Conservation (phyloP, 2,888 invertebrate species). For the Drosophila putrida region DNA sequence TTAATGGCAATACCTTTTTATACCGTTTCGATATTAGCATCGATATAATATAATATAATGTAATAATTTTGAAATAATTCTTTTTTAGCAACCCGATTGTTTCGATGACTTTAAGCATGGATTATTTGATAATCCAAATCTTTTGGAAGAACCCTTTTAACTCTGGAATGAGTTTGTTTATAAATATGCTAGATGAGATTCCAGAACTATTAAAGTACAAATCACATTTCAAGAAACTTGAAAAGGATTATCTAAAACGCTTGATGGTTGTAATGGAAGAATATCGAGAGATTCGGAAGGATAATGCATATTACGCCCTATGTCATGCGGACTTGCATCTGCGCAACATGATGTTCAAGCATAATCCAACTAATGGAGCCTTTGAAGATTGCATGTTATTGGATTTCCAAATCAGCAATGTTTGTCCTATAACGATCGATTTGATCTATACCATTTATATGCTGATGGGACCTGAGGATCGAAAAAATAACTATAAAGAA, state of each 20-base stretch:
- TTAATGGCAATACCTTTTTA: too few species aligned
- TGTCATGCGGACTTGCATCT: conserved; percentile 73
- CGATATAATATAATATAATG: background rate
- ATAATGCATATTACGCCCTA: conserved; percentile 51
- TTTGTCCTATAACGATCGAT: conserved; percentile 67
- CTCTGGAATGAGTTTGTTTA: conserved; percentile 44
- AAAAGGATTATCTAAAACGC: conserved; percentile 29
- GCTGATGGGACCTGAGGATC: conserved; percentile 55
- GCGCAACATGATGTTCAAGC: conserved; percentile 72
- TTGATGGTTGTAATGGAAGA: conserved; percentile 28
- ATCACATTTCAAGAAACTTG: conserved; percentile 35
- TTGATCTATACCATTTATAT: conserved; percentile 69
- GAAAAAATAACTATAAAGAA: conserved; percentile 55
- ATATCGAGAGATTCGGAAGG: conserved; percentile 42
- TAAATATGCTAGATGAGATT: conserved; percentile 39
- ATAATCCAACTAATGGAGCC: conserved; percentile 19
- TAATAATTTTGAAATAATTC: background rate
- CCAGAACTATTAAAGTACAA: conserved; percentile 47
- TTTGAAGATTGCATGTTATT: conserved; percentile 62
- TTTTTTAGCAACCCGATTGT: conserved; percentile 32
- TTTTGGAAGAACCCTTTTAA: conserved; percentile 39
- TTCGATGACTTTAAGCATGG: conserved; percentile 76
- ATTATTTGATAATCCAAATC: conserved; percentile 65
- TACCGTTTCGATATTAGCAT: background rate
- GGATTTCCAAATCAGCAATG: conserved; percentile 70